These are phyloP conservation scores for Pagrus major DNA, from an alignment of 2,113 vertebrate genomes.

Conservation along the genomic window DNA sequence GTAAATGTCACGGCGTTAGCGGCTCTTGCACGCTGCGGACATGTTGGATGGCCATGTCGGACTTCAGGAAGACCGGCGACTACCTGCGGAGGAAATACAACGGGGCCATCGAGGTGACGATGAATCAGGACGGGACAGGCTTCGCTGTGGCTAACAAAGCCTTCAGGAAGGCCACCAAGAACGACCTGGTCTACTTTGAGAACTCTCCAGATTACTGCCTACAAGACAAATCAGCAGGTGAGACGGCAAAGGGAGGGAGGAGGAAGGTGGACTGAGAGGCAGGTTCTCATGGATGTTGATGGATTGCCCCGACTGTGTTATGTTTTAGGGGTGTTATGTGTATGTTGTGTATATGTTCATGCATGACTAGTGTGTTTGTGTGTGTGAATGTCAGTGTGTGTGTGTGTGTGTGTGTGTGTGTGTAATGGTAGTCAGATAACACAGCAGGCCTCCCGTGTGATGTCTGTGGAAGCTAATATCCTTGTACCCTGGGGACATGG, in stretches of 20 bases:
- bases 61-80: conserved; percentile 96
- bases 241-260: conserved; percentile 45
- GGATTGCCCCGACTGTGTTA: conserved; percentile 72
- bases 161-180: conserved; percentile 95
- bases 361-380: conserved; percentile 73
- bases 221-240: conserved; percentile 97
- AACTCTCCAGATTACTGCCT: conserved; percentile 98
- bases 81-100: conserved; percentile 95
- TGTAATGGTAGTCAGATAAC: conserved; percentile 72
- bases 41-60: conserved; percentile 97
- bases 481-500: conserved; percentile 69
- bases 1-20: conserved; percentile 97
- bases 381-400: conserved; percentile 59
- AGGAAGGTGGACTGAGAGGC: conserved; percentile 23
- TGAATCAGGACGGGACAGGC: conserved; percentile 97
- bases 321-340: conserved; percentile 70
- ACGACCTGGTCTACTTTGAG: conserved; percentile 98
- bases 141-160: conserved; percentile 96
- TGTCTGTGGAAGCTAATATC: conserved; percentile 80
- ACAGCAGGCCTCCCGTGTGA: conserved; percentile 73
- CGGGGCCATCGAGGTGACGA: conserved; percentile 95
- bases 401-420: conserved; percentile 53
- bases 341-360: conserved; percentile 67
- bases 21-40: conserved; percentile 97
- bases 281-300: conserved; percentile 71